A percentile compares a stretch with the other conserved stretches of the same genome.
phyloP scores from a whole-genome alignment of 2,888 invertebrate species.

The Drymonia ruficornis region DNA sequence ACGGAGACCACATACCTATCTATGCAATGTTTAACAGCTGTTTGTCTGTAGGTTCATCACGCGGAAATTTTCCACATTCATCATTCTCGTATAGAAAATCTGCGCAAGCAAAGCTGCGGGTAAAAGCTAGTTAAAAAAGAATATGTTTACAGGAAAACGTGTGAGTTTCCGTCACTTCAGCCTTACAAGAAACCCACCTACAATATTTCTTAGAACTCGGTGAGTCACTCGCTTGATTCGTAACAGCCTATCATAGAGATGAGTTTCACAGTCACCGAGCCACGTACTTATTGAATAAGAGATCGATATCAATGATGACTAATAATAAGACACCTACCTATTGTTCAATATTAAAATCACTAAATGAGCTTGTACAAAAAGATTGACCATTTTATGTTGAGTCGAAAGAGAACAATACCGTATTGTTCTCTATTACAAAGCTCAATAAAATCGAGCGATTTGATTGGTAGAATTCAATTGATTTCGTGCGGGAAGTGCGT shows the following conservation, averaged over 20 bases:
- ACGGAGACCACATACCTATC: too few relatives aligned
- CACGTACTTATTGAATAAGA: conserved; percentile 43
- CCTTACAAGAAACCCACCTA: conserved; percentile 10
- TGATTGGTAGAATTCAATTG: conserved; percentile 41
- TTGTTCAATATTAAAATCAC: conserved; percentile 53
- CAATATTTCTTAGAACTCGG: background rate
- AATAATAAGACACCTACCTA: conserved; percentile 46
- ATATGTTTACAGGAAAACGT: too few relatives aligned
- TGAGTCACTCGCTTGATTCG: conserved; percentile 1
- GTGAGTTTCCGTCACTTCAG: background rate
- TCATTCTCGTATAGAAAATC: too few relatives aligned
- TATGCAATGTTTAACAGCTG: too few relatives aligned
- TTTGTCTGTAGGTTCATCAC: too few relatives aligned
- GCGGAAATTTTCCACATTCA: too few relatives aligned
- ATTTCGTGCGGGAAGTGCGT: conserved; percentile 45
- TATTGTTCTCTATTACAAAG: conserved; percentile 71
- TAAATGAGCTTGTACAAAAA: conserved; percentile 55
- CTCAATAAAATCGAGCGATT: conserved; percentile 58
- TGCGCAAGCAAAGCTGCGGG: too few relatives aligned
- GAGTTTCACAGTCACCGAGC: conserved; percentile 16
- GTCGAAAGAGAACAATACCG: conserved; percentile 61
- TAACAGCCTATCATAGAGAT: background rate
- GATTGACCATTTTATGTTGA: conserved; percentile 45
- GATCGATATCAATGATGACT: conserved; percentile 50
- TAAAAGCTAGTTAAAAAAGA: too few relatives aligned